Conservation (phyloP, 1,140 invertebrate species). For the Lordiphosa stackelbergi region DNA sequence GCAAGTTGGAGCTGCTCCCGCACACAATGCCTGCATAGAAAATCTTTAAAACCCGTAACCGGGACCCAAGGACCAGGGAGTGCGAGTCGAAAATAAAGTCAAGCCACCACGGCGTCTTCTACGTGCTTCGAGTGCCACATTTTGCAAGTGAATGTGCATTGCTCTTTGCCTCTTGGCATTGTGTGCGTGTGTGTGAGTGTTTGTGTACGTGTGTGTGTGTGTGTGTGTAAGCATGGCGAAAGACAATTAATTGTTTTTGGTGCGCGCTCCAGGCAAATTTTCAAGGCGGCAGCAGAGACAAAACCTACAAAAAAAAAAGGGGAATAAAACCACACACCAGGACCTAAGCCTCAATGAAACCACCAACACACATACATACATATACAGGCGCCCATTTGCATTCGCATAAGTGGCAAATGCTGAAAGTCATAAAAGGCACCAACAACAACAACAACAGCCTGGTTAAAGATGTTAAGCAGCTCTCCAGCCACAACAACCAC, state of each 20-base stretch:
- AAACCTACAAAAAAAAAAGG: slow-evolving; percentile 24
- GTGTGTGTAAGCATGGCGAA: slow-evolving; percentile 55
- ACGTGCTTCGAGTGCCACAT: slow-evolving; percentile 62
- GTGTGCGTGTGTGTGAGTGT: slow-evolving; percentile 17
- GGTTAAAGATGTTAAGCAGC: slow-evolving; percentile 25
- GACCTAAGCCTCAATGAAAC: not conserved
- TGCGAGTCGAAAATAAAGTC: slow-evolving; percentile 71
- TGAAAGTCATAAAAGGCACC: slow-evolving; percentile 37
- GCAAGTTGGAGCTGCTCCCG: slow-evolving; percentile 58
- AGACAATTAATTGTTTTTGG: slow-evolving; percentile 69
- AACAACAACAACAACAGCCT: slow-evolving; percentile 14
- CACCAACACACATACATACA: slow-evolving; percentile 7
- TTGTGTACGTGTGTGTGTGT: slow-evolving; percentile 4
- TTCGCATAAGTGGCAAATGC: slow-evolving; percentile 22
- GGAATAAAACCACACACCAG: slow-evolving; percentile 22
- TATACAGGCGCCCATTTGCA: slow-evolving; percentile 11
- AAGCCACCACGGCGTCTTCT: slow-evolving; percentile 58
- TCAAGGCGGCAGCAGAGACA: slow-evolving; percentile 18
- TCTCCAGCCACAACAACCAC: slow-evolving; percentile 7
- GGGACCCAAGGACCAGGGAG: slow-evolving; percentile 14
- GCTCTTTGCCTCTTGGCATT: slow-evolving; percentile 39
- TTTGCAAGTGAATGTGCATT: slow-evolving; percentile 24
- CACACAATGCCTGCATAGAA: slow-evolving; percentile 64
- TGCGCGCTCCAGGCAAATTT: slow-evolving; percentile 34
- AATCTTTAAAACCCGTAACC: slow-evolving; percentile 46